Evolutionary conservation across 2,113 vertebrate genomes (phyloP), one percentile per base, ranked within the genome.

Genomic region (Eudyptes chrysolophus): DNA sequence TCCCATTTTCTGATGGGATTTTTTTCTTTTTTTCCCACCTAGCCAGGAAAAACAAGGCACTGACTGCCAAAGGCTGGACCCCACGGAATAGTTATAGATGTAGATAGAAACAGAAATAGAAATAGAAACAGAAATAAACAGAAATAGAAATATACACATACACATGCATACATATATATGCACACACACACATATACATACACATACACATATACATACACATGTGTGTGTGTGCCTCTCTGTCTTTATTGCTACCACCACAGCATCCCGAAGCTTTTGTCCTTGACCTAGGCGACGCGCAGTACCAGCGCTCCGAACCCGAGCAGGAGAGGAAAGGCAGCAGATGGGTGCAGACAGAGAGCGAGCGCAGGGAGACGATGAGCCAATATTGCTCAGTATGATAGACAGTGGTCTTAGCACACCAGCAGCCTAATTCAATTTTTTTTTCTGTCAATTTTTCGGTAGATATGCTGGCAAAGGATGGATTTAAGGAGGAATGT

Each of bases 371-470:
- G 60, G 69, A 91, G 89, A 95, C 32, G 51, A 72, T 1, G 96
- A 95, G 97, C 96, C 96, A 96, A 95, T 94, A 93, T 84, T 92
- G 90, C 95, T 97, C 96, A 96, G 36, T 83, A 75, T 97, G 97
- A 97, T 86, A 96, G 97, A 97, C 97, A 97, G 95, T 94, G 96
- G 92, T 74, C 96, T 97, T 95, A 96, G 96, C 97, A 96, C 96
- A 96, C 76, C 95, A 97, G 95, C 97, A 97, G 96, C 96, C 96
- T 90, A 71, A 64, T 96, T 85, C 75, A 51, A 13, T 51, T 51
- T 44, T 83, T 94, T 68, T 74, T 48, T 21, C 94, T 96, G 95
- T 95, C 96, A 96, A 1, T 61, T 80, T 93, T 93, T 84, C 1
- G 0, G 92, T 66, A 65, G 79, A 61, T 89, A 62, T 92, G 75